A percentile compares a stretch with the other conserved stretches of the same genome.
Conservation (phyloP, 2,888 invertebrate genomes). For the Lissonota sp. region DNA sequence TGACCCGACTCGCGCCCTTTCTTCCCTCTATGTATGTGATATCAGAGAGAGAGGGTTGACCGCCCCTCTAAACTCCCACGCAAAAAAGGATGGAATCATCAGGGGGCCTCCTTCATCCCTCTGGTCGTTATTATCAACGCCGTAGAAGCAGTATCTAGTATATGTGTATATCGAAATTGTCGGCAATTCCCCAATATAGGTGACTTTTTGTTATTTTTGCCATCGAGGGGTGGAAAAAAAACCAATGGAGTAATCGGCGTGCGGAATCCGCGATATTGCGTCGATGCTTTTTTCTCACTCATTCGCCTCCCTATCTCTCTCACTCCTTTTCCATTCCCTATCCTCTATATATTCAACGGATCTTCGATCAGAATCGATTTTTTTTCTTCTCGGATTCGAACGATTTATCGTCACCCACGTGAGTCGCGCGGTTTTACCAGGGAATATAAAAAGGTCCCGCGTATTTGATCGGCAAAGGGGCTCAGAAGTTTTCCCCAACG, state of each 20-base stretch:
- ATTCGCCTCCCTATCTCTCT: background rate
- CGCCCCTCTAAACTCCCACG: slow-evolving; percentile 17
- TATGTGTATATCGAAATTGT: slow-evolving; percentile 30
- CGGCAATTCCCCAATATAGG: slow-evolving; percentile 3
- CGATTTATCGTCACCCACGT: slow-evolving; percentile 41
- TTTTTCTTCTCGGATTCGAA: slow-evolving; percentile 34
- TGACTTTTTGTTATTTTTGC: slow-evolving; percentile 45
- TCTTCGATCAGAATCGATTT: slow-evolving; percentile 27
- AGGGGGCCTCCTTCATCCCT: slow-evolving; percentile 23
- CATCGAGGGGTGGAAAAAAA: background rate
- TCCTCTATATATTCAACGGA: background rate
- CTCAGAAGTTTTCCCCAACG: slow-evolving; percentile 35
- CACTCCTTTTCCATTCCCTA: slow-evolving; percentile 10
- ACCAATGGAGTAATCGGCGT: slow-evolving; percentile 35
- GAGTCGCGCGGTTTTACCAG: background rate
- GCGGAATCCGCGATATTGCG: slow-evolving; percentile 40
- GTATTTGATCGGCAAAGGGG: slow-evolving; percentile 49
- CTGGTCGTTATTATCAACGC: slow-evolving; percentile 55
- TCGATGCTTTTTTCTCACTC: background rate
- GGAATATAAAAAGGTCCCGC: slow-evolving; percentile 28
- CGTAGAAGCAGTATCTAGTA: background rate
- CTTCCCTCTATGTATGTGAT: slow-evolving; percentile 57
- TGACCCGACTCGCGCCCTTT: slow-evolving; percentile 71
- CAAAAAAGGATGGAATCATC: slow-evolving; percentile 19
- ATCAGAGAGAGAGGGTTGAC: slow-evolving; percentile 31